These are phyloP conservation scores for Diploscapter pachys DNA, from an alignment of 1,140 invertebrate genomes.

Conservation along the genomic window DNA sequence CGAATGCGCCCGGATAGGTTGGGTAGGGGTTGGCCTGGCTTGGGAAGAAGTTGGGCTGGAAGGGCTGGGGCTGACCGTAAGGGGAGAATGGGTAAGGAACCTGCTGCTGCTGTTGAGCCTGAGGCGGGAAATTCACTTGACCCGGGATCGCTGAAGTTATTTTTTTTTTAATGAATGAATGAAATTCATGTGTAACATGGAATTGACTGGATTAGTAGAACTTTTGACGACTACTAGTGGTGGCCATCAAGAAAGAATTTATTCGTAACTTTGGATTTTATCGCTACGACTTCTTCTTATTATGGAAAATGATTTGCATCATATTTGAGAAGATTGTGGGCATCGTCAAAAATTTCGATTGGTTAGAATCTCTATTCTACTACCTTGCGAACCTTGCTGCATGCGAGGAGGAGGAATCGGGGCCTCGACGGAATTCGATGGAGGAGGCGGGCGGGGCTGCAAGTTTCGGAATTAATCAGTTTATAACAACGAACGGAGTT, in stretches of 20 bases:
- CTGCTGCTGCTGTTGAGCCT: constrained; percentile 23
- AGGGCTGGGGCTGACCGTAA: constrained; percentile 38
- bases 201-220: constrained; percentile 11
- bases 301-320: too few relatives aligned
- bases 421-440: constrained; percentile 9
- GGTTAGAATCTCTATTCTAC: not conserved
- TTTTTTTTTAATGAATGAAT: constrained; percentile 4
- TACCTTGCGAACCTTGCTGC: constrained; percentile 8
- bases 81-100: constrained; percentile 19
- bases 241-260: constrained; percentile 4
- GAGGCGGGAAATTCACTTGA: constrained; percentile 36
- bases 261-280: constrained; percentile 13
- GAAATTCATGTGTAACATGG: constrained; percentile 1
- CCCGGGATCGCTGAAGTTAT: not conserved
- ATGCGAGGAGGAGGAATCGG: constrained; percentile 36
- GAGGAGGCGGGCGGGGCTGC: constrained; percentile 26
- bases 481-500: too few relatives aligned
- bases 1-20: constrained; percentile 32
- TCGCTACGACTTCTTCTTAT: not conserved
- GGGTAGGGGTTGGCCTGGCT: constrained; percentile 27
- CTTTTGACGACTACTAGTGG: not conserved
- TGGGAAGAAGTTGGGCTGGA: constrained; percentile 34
- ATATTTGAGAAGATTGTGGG: too few relatives aligned
- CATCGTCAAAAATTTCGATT: not conserved
- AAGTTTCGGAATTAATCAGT: not conserved